Evolutionary conservation across 2,113 vertebrate genomes (phyloP).

Genomic region (Danionella cerebrum): DNA sequence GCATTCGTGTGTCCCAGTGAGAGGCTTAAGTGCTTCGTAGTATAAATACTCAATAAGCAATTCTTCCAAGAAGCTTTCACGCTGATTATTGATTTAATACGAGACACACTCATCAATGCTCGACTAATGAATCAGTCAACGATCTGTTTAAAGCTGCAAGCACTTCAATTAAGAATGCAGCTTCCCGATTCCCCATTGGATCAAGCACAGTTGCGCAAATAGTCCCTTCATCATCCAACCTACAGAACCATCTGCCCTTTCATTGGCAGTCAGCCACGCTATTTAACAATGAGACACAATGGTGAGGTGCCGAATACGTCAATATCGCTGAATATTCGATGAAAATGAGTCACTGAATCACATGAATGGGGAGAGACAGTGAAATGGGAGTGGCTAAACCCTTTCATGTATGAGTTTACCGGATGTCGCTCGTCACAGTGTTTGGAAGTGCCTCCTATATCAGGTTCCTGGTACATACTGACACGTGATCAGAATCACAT

Average conservation of each 20-base stretch:
- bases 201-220: conserved; percentile 18
- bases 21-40: background rate
- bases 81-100: background rate
- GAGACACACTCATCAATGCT: too few species aligned
- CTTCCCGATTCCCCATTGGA: conserved; percentile 3
- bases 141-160: background rate
- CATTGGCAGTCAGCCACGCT: conserved; percentile 30
- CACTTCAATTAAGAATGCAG: background rate
- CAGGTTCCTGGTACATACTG: background rate
- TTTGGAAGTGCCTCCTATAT: background rate
- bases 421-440: conserved; percentile 35
- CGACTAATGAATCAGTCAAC: too few species aligned
- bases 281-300: conserved; percentile 31
- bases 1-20: background rate
- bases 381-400: conserved; percentile 1
- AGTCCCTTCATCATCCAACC: conserved; percentile 31
- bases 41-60: background rate
- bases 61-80: background rate
- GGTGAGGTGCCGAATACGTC: conserved; percentile 8
- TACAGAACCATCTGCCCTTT: conserved; percentile 33
- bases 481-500: too few species aligned
- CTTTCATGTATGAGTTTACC: conserved; percentile 5
- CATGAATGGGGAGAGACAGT: conserved; percentile 18
- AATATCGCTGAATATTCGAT: conserved; percentile 26
- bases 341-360: conserved; percentile 24